These are phyloP conservation scores for Callopanchax toddi DNA, from an alignment of 2,113 vertebrate species.

Conservation along the genomic window DNA sequence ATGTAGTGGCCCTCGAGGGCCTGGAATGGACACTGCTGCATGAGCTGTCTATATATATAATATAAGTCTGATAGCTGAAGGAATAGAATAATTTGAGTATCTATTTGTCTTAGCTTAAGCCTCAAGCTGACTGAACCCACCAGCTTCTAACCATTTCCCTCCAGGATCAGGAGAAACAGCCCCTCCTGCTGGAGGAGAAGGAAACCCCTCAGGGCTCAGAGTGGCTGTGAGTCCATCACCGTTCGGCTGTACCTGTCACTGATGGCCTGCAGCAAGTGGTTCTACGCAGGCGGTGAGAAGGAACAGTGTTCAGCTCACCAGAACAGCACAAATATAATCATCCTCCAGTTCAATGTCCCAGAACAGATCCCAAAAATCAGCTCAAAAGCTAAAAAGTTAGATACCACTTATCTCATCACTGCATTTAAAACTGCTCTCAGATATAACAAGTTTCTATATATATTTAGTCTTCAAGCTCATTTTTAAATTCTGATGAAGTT, in stretches of 20 bases:
- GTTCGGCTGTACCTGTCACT: slow-evolving; percentile 93
- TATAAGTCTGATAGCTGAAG: too few species aligned
- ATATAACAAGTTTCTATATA: too few species aligned
- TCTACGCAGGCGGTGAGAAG: slow-evolving; percentile 85
- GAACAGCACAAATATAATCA: slow-evolving; percentile 67
- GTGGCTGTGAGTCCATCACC: slow-evolving; percentile 89
- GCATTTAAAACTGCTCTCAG: too few species aligned
- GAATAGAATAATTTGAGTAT: too few species aligned
- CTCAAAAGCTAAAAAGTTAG: slow-evolving; percentile 74
- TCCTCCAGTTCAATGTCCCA: slow-evolving; percentile 79
- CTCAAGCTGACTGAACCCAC: too few species aligned
- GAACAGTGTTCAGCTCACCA: slow-evolving; percentile 25
- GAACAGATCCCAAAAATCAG: slow-evolving; percentile 82
- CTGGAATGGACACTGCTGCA: too few species aligned
- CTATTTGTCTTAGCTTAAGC: too few species aligned
- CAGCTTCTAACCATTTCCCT: not conserved
- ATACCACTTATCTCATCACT: not conserved
- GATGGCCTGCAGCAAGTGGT: slow-evolving; percentile 87
- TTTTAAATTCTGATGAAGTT: not conserved
- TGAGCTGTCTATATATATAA: too few species aligned
- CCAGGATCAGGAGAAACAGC: slow-evolving; percentile 47
- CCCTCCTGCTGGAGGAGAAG: slow-evolving; percentile 83
- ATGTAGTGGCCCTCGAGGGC: too few species aligned
- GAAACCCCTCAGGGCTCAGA: slow-evolving; percentile 86
- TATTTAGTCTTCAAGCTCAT: too few species aligned